These are phyloP conservation scores for Drosophila pullipes DNA, from an alignment of 2,888 invertebrate species.

Conservation along the genomic window DNA sequence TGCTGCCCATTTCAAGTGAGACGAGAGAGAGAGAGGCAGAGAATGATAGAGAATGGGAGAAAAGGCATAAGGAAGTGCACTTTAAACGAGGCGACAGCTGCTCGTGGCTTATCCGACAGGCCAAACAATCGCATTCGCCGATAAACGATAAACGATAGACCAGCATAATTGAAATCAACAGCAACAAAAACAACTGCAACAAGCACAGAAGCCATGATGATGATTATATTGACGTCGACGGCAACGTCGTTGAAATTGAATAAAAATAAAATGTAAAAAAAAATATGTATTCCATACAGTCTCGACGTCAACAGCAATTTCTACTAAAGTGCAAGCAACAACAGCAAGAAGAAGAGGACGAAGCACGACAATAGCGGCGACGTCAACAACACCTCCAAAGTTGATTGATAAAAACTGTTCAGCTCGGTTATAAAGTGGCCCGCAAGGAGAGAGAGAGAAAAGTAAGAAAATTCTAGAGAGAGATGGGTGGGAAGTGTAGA, in stretches of 20 bases:
- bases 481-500: neutral
- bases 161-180: slow-evolving; percentile 69
- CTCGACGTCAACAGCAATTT: slow-evolving; percentile 77
- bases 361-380: slow-evolving; percentile 44
- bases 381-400: slow-evolving; percentile 74
- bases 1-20: slow-evolving; percentile 38
- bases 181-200: slow-evolving; percentile 21
- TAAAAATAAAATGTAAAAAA: slow-evolving; percentile 54
- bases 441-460: slow-evolving; percentile 36
- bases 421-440: slow-evolving; percentile 63
- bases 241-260: slow-evolving; percentile 72
- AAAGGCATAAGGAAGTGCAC: slow-evolving; percentile 69
- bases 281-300: slow-evolving; percentile 54
- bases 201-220: slow-evolving; percentile 6
- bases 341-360: slow-evolving; percentile 26
- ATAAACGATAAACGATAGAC: slow-evolving; percentile 53
- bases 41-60: neutral
- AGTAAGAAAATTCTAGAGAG: slow-evolving; percentile 19
- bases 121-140: slow-evolving; percentile 61
- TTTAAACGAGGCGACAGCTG: slow-evolving; percentile 68
- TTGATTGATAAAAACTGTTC: slow-evolving; percentile 78
- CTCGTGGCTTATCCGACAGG: slow-evolving; percentile 70
- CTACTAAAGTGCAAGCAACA: slow-evolving; percentile 78
- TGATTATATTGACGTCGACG: slow-evolving; percentile 34
- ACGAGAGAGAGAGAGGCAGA: slow-evolving; percentile 12